These are phyloP conservation scores for Clinocottus analis DNA, from an alignment of 2,113 vertebrate species.

Conservation along the genomic window DNA sequence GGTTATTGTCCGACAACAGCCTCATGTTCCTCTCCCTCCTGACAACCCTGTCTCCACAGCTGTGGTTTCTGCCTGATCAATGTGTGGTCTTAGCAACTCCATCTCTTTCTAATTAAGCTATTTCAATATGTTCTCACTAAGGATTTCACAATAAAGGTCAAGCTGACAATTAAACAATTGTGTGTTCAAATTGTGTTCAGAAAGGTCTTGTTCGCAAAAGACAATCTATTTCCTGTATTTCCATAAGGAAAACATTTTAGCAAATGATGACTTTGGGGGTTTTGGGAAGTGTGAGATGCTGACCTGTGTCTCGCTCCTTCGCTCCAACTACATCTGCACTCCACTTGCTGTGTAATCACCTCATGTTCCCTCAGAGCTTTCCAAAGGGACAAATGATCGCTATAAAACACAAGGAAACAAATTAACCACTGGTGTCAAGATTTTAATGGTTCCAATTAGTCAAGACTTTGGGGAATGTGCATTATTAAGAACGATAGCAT, in stretches of 20 bases:
- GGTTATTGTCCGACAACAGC: constrained; percentile 39
- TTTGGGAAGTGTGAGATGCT: constrained; percentile 35
- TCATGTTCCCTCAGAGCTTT: constrained; percentile 76
- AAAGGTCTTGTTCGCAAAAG: constrained; percentile 48
- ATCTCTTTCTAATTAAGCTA: constrained; percentile 75
- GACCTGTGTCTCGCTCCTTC: not conserved
- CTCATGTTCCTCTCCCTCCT: constrained; percentile 12
- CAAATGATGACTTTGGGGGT: constrained; percentile 42
- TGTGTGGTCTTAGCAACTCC: constrained; percentile 60
- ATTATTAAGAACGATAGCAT: constrained; percentile 71
- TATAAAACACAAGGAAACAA: constrained; percentile 81
- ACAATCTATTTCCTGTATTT: constrained; percentile 1
- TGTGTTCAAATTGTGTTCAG: constrained; percentile 13
- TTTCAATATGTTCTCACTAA: constrained; percentile 53
- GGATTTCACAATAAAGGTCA: constrained; percentile 70
- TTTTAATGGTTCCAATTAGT: constrained; percentile 83
- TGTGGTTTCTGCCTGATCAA: constrained; percentile 60
- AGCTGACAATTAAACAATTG: constrained; percentile 43
- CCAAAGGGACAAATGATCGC: constrained; percentile 74
- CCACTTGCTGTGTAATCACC: constrained; percentile 60
- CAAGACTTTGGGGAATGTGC: constrained; percentile 75
- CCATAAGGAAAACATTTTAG: constrained; percentile 34
- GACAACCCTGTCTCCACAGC: constrained; percentile 14
- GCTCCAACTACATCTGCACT: constrained; percentile 47
- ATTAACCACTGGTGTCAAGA: constrained; percentile 79